Conservation (phyloP, 2,888 invertebrate genomes). For the Leptura quadrifasciata region DNA sequence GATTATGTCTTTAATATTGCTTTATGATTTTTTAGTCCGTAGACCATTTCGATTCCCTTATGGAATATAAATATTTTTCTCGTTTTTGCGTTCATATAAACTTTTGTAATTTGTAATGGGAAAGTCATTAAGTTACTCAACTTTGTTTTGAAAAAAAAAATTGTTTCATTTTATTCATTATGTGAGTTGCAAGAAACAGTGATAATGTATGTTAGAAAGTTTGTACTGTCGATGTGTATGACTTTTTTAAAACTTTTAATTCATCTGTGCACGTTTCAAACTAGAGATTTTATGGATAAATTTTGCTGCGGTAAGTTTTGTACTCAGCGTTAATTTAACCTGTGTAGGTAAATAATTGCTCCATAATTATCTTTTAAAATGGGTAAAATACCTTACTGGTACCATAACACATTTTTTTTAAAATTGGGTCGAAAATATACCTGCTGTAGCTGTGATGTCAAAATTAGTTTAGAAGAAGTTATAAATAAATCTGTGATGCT, state of each 20-base stretch:
- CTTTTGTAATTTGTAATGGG: neutral
- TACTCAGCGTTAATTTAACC: neutral
- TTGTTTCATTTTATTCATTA: neutral
- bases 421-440: no score
- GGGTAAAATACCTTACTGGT: no score
- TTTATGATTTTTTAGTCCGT: neutral
- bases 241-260: neutral
- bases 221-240: neutral
- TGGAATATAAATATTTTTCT: neutral
- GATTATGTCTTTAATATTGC: neutral
- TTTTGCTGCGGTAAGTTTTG: neutral
- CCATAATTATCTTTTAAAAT: no score
- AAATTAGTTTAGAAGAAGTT: no score
- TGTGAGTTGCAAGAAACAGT: neutral
- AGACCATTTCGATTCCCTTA: neutral
- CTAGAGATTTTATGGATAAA: neutral
- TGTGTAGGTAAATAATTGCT: no score
- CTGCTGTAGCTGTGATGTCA: no score
- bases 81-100: neutral
- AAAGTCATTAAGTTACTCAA: neutral
- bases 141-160: neutral
- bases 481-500: no score
- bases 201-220: slow-evolving; percentile 1
- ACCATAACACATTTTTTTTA: no score
- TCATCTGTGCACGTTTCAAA: neutral